Conservation (phyloP, 2,888 invertebrate genomes). For the Catonia carolina region DNA sequence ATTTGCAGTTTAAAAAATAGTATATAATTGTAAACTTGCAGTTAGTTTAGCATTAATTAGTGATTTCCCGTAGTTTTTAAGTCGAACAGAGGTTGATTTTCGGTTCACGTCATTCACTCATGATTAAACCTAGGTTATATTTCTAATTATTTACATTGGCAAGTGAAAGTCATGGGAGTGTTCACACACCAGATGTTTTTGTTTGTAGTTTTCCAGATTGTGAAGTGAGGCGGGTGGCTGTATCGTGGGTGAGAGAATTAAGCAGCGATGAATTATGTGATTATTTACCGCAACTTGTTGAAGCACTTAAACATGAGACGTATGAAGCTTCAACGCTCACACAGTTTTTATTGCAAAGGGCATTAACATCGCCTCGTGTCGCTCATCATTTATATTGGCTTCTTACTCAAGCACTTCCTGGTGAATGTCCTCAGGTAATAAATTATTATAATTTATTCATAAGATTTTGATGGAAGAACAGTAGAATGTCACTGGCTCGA, state of each 20-base stretch:
- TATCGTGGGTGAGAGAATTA: constrained; percentile 70
- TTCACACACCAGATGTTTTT: no score
- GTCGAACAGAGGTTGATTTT: no score
- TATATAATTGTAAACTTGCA: no score
- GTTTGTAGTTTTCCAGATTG: constrained; percentile 78
- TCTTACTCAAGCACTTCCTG: constrained; percentile 74
- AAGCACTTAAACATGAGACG: constrained; percentile 83
- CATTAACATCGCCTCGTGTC: constrained; percentile 79
- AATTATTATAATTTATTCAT: background rate
- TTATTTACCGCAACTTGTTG: constrained; percentile 87
- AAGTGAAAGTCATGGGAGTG: no score
- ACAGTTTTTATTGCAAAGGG: constrained; percentile 70
- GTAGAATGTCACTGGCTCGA: no score
- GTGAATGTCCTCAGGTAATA: constrained; percentile 68
- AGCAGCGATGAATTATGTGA: constrained; percentile 84
- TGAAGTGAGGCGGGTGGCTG: constrained; percentile 77
- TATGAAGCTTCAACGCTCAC: constrained; percentile 86
- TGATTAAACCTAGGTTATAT: no score
- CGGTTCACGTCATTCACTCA: no score
- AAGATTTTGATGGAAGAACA: no score
- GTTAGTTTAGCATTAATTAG: no score
- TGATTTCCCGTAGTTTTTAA: no score
- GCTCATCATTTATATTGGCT: constrained; percentile 96
- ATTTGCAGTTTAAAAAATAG: no score
- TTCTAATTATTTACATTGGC: no score